Base-by-base conservation (phyloP, 2,888 invertebrate genomes). In the Oxyteleia sp. region DNA sequence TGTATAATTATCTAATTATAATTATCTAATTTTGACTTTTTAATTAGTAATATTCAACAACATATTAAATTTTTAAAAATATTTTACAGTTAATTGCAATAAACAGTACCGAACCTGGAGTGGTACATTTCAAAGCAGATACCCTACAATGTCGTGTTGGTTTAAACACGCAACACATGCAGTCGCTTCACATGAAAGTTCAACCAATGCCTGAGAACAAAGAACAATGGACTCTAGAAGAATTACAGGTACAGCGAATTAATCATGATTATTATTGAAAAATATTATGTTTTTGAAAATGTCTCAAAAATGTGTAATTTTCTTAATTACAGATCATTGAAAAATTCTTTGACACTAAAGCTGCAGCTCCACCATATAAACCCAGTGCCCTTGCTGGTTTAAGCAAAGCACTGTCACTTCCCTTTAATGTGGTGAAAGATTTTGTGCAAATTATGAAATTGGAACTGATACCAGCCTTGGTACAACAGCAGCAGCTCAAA, bases 41-140 rank as follows among this genome's bases (percentile, higher is more conserved):
- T n/a, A n/a, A n/a, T n/a, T n/a, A n/a, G n/a, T n/a, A n/a, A n/a
- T n/a, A n/a, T n/a, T n/a, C n/a, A n/a, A n/a, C n/a, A n/a, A n/a
- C n/a, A n/a, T n/a, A 35, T 63, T 38, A 38, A 55, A 49, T 69
- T 68, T 75, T 76, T 41, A 1, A 43, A n/a, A n/a, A n/a, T n/a
- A n/a, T 23, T 63, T 43, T 45, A 20, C 16, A 97, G 96, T 90
- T 97, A 71, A 96, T 96, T 0, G 94, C 95, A 66, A 95, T 98
- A 74, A 95, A 95, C 59, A 96, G 96, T 15, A 96, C 95, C 59
- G 98, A 98, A 91, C 97, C 97, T 0, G 98, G 97, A 10, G 97
- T 98, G 45, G 96, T 98, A 49, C 96, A 97, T 88, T 99, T 99
- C 94, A 98, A 98, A 91, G 97, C 97, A 26, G 98, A 98, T 86